Evolutionary conservation across 2,113 vertebrate genomes (phyloP), one percentile per base, ranked within the genome.

Genomic region (Rhabdornis inornatus): DNA sequence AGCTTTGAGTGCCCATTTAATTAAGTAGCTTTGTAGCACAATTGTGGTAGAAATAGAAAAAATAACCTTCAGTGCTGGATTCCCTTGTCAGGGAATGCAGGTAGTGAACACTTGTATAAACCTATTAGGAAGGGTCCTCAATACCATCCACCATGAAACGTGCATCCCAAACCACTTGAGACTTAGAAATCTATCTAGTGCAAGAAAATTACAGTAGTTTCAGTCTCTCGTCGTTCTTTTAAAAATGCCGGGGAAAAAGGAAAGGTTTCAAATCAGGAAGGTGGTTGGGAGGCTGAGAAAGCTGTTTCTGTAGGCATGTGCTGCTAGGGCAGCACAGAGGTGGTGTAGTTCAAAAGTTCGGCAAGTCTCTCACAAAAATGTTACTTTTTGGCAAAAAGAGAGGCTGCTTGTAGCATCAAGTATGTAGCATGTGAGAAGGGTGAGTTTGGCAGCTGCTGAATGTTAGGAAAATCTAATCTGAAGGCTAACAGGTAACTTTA

Each of bases 1-100:
- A 94, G 18, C 31, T 76, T 90, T 95, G 84, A 92, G 35, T 80
- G 89, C 82, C 75, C 93, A 95, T 95, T 92, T 91, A 94, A 94
- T 95, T 95, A 91, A 71, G 40, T 40, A 57, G 49, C 40, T 76
- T 94, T 77, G 37, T 64, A 89, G 45, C 79, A n/a, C 80, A 82
- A 40, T 91, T 76, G 84, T 83, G 59, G 75, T 83, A 85, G 66
- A 86, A 87, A 56, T 63, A 87, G 74, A 15, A 82, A 85, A 87
- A 93, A 39, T 45, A 87, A 50, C 53, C 33, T 83, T 81, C 78
- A 64, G 35, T 72, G 57, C n/a, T 76, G 6, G 84, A 60, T 87
- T 91, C 21, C 27, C 24, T 95, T 91, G 83, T 87, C 83, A 78
- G 57, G 83, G 82, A 81, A 82, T 31, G 27, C 21, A 94, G 42